These are phyloP conservation scores for Sibirionetta formosa DNA, from an alignment of 2,797 vertebrate genomes.

Conservation along the genomic window DNA sequence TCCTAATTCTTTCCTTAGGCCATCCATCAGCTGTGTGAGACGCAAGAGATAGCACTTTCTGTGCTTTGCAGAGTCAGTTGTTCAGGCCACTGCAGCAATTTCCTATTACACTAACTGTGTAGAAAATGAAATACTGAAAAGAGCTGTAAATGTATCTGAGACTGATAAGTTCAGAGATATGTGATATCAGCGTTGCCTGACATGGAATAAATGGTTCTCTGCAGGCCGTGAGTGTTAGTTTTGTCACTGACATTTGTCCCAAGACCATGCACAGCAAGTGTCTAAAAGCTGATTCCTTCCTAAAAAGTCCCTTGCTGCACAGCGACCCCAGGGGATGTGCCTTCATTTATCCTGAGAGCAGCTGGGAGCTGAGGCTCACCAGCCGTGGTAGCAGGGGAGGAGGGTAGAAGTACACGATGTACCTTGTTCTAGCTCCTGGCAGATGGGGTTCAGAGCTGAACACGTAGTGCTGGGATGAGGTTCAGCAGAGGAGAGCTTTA, in stretches of 20 bases:
- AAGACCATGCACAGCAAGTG: background rate
- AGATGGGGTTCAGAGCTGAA: background rate
- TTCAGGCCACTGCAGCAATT: constrained; percentile 22
- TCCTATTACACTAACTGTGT: background rate
- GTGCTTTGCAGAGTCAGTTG: constrained; percentile 17
- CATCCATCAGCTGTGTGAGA: background rate
- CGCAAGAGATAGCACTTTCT: background rate
- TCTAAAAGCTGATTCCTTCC: background rate
- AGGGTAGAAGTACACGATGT: background rate
- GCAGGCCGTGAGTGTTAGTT: background rate
- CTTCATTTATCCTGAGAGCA: background rate
- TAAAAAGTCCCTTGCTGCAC: background rate
- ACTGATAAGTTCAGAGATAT: background rate
- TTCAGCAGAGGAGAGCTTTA: constrained; percentile 3
- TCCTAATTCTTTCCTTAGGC: background rate
- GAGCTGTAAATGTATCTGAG: background rate
- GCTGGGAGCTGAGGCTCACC: background rate
- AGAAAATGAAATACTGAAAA: background rate
- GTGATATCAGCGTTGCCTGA: background rate
- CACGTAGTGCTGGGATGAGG: background rate
- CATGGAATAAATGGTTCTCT: background rate
- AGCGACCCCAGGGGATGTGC: background rate
- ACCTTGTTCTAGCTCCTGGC: background rate
- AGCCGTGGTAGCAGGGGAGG: background rate
- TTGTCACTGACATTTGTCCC: constrained; percentile 5